Percentiles rank a stretch among this genome's conserved stretches.
These are phyloP conservation scores for Cliona cf. orientalis DNA, from an alignment of 37 sponge, comb jelly and placozoan genomes.

Conservation along the genomic window DNA sequence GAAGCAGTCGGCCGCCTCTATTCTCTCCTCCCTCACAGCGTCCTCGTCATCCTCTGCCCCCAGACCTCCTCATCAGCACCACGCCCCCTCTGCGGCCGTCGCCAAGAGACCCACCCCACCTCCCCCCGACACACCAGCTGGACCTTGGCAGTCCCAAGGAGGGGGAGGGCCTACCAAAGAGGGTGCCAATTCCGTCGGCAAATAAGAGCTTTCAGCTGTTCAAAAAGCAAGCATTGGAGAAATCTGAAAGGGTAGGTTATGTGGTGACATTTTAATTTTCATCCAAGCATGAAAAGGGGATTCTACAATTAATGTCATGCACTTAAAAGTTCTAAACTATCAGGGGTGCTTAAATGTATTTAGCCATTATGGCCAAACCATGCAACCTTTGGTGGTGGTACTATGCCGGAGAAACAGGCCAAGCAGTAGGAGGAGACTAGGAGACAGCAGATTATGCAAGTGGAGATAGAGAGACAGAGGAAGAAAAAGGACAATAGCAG, in stretches of 20 bases:
- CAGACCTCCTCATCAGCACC: no score
- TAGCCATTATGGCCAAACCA: no score
- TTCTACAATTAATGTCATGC: no score
- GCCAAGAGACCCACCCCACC: slow-evolving; percentile 19
- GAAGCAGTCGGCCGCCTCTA: slow-evolving; percentile 4
- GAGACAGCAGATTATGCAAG: slow-evolving; percentile 42
- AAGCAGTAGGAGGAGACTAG: slow-evolving; percentile 56
- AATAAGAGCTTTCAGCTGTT: slow-evolving; percentile 79
- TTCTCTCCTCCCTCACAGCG: slow-evolving; percentile 30
- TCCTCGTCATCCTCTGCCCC: no score
- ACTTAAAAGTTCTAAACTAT: no score
- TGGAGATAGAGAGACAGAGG: slow-evolving; percentile 19
- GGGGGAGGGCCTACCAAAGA: not conserved
- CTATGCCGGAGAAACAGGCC: slow-evolving; percentile 45
- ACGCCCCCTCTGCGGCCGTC: not conserved
- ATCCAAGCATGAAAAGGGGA: not conserved
- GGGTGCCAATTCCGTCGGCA: slow-evolving; percentile 53
- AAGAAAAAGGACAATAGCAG: not conserved
- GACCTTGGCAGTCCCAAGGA: not conserved
- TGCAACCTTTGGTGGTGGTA: no score
- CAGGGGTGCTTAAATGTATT: no score
- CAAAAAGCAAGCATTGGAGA: slow-evolving; percentile 84
- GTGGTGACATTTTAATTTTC: not conserved
- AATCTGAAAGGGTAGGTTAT: slow-evolving; percentile 51
- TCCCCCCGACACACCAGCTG: slow-evolving; percentile 23